These are phyloP conservation scores for Thermophis baileyi DNA, from an alignment of 2,113 vertebrate species.

Conservation along the genomic window DNA sequence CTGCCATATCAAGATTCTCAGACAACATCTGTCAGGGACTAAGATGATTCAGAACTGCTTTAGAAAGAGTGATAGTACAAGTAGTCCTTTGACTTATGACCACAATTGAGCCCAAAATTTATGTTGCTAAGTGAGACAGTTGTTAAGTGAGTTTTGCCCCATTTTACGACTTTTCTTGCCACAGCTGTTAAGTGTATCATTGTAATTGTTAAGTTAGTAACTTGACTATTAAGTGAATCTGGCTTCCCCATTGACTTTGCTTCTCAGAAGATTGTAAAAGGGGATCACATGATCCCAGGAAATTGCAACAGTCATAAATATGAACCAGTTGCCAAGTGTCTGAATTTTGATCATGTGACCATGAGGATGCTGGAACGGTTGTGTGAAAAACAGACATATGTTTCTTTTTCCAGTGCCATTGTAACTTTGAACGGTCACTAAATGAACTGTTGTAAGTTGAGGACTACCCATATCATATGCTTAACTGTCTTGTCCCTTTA, in stretches of 20 bases:
- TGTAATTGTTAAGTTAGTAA: not conserved
- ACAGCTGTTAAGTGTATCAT: not conserved
- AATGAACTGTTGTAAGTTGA: not conserved
- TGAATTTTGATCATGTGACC: too few relatives aligned
- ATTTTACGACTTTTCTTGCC: not conserved
- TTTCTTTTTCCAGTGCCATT: not conserved
- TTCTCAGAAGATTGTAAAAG: not conserved
- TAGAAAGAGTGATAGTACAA: not conserved
- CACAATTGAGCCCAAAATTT: not conserved
- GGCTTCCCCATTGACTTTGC: not conserved
- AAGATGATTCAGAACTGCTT: not conserved
- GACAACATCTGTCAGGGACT: not conserved
- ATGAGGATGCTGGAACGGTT: not conserved
- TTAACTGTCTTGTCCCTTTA: not conserved
- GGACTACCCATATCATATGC: too few relatives aligned
- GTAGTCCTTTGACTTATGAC: not conserved
- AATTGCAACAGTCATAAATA: not conserved
- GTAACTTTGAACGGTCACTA: not conserved
- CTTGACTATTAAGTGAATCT: not conserved
- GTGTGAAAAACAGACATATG: not conserved
- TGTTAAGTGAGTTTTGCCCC: not conserved
- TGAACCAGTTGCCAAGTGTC: not conserved
- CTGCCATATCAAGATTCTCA: not conserved
- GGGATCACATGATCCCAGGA: not conserved
- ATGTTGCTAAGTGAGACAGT: not conserved